These are phyloP conservation scores for Eristalis intricaria DNA, from an alignment of 2,888 invertebrate species.

Conservation along the genomic window DNA sequence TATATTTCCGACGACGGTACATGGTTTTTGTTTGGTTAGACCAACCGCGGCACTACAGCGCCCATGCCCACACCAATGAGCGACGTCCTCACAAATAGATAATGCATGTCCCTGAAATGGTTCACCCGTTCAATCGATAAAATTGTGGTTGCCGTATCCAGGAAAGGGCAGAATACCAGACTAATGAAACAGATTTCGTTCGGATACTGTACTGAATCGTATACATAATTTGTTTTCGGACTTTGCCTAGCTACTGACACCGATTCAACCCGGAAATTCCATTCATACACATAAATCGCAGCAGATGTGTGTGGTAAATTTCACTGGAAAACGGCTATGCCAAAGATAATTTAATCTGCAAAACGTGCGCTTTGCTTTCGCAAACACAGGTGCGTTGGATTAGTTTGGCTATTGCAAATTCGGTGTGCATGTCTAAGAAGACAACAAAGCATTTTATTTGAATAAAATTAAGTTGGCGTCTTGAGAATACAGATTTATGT, in stretches of 20 bases:
- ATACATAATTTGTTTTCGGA: slow-evolving; percentile 26
- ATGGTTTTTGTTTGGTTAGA: slow-evolving; percentile 1
- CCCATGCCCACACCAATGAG: slow-evolving; percentile 2
- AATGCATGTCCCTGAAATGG: slow-evolving; percentile 59
- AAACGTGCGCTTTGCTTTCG: slow-evolving; percentile 8
- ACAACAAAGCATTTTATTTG: background rate
- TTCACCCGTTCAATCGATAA: slow-evolving; percentile 58
- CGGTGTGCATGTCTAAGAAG: slow-evolving; percentile 13
- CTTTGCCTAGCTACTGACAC: slow-evolving; percentile 32
- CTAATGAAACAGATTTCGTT: background rate
- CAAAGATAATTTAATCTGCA: slow-evolving; percentile 16
- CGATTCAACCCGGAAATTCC: slow-evolving; percentile 24
- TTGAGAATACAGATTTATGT: no score
- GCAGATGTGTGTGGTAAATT: slow-evolving; percentile 3
- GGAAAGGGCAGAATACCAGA: background rate
- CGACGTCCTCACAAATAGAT: slow-evolving; percentile 39
- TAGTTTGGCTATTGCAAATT: slow-evolving; percentile 9
- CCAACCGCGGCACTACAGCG: background rate
- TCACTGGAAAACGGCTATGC: background rate
- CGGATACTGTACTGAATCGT: background rate
- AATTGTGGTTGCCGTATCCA: slow-evolving; percentile 48
- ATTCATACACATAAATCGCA: slow-evolving; percentile 1
- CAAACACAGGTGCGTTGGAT: slow-evolving; percentile 12
- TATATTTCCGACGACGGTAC: slow-evolving; percentile 38
- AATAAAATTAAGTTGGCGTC: background rate